Conservation (phyloP, 2,797 vertebrate species). For the Gymnodraco acuticeps region DNA sequence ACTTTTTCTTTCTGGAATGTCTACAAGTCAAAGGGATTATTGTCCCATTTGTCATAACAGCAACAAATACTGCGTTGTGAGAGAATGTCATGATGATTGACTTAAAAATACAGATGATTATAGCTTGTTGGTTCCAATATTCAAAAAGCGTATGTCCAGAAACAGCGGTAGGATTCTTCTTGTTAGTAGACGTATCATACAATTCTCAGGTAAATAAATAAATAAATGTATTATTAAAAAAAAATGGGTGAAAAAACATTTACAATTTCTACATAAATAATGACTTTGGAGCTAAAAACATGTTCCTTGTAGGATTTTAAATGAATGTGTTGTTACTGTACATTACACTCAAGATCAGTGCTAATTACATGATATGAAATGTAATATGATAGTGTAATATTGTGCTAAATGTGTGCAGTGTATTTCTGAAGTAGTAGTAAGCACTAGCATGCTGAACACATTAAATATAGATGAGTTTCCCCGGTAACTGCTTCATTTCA, state of each 20-base stretch:
- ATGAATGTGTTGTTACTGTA: not conserved
- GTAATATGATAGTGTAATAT: too few species aligned
- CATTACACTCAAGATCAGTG: not conserved
- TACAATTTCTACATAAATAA: not conserved
- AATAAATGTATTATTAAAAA: too few species aligned
- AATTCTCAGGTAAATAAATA: too few species aligned
- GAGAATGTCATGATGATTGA: not conserved
- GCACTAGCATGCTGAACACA: not conserved
- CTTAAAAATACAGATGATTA: not conserved
- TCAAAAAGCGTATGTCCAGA: not conserved
- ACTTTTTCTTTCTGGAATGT: not conserved
- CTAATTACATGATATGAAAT: not conserved
- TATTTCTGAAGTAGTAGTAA: not conserved
- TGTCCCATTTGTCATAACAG: not conserved
- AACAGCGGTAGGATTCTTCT: not conserved
- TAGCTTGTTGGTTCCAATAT: not conserved
- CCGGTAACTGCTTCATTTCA: slow-evolving; percentile 5
- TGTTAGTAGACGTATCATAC: not conserved
- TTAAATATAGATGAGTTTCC: slow-evolving; percentile 14
- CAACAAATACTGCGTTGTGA: not conserved
- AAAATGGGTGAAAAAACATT: not conserved
- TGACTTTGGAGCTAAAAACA: not conserved
- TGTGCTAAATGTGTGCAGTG: not conserved
- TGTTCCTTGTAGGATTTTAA: not conserved
- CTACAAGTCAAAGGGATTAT: not conserved